Conservation (phyloP, 1,140 invertebrate species). For the Drosophila takahashii region DNA sequence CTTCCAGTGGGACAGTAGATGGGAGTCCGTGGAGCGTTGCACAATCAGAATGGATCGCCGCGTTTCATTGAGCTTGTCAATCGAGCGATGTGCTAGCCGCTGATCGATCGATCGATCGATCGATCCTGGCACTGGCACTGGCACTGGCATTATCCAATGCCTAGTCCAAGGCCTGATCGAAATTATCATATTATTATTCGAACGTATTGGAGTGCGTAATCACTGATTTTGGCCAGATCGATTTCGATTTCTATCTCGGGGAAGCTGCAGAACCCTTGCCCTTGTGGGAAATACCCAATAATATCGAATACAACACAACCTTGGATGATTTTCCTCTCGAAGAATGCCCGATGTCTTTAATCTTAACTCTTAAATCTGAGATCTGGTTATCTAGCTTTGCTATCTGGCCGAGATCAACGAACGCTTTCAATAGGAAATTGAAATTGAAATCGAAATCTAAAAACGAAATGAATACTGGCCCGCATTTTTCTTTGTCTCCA, state of each 20-base stretch:
- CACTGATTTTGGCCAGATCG: slow-evolving; percentile 13
- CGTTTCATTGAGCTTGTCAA: slow-evolving; percentile 50
- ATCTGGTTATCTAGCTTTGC: not conserved
- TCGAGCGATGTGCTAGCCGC: not conserved
- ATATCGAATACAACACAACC: slow-evolving; percentile 25
- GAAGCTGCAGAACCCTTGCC: slow-evolving; percentile 8
- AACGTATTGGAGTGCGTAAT: slow-evolving; percentile 22
- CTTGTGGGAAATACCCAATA: slow-evolving; percentile 30
- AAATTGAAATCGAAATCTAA: slow-evolving; percentile 67
- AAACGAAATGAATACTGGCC: slow-evolving; percentile 40
- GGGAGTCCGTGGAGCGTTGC: slow-evolving; percentile 41
- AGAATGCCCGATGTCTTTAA: not conserved
- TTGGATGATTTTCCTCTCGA: slow-evolving; percentile 25
- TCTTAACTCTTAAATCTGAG: not conserved
- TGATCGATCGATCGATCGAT: slow-evolving; percentile 16
- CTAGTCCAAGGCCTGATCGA: slow-evolving; percentile 51
- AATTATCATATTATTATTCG: slow-evolving; percentile 50
- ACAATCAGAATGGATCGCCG: slow-evolving; percentile 43
- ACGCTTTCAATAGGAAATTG: slow-evolving; percentile 77
- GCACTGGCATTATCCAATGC: slow-evolving; percentile 62
- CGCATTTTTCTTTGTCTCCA: slow-evolving; percentile 45
- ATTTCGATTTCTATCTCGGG: too few relatives aligned
- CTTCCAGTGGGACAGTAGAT: slow-evolving; percentile 2
- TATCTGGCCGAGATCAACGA: slow-evolving; percentile 61
- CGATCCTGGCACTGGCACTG: slow-evolving; percentile 37